Evolutionary conservation across 2,113 vertebrate genomes (phyloP), one percentile per base, ranked within the genome.

Genomic region (Gila orcuttii): DNA sequence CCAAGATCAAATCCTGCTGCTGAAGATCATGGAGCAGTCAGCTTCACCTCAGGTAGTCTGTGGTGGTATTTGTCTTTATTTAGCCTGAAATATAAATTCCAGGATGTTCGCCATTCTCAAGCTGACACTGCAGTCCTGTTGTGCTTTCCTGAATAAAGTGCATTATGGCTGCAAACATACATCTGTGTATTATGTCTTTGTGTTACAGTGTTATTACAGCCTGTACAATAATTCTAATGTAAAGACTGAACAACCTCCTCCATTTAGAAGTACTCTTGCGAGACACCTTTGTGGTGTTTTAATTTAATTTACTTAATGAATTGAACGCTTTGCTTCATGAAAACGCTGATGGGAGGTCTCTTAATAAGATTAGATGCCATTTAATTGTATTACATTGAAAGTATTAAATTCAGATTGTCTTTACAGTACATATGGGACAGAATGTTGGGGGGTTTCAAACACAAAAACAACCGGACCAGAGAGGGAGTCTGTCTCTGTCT

Each of bases 401-500:
- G 47, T n/a, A 82, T 52, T 64, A n/a, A 64, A 17, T 60, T 17
- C 73, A 25, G 59, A 74, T 50, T 93, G 19, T 42, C 69, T 39
- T 88, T 90, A 2, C 91, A 99, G 98, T 99, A 98, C 0, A 94
- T 99, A 3, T 99, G 98, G 98, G 98, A 99, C 92, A 93, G 97
- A 80, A 97, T 99, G 96, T 94, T 99, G 15, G 97, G 96, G 91
- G 98, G 98, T 88, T 99, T 99, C 94, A 99, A 99, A 93, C 98
- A 99, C 90, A 99, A 99, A 95, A 99, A 99, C 94, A 99, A 98
- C 93, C 95, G 97, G 85, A 99, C 97, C 21, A 96, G 98, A 91
- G 98, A 99, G 94, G 98, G 97, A 90, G 97, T 98, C 90, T 99
- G 98, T 92, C 96, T 99, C 92, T 99, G 97, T 93, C 97, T 99